phyloP scores from a whole-genome alignment of 2,113 vertebrate genomes.

The Ancistrus triradiatus region DNA sequence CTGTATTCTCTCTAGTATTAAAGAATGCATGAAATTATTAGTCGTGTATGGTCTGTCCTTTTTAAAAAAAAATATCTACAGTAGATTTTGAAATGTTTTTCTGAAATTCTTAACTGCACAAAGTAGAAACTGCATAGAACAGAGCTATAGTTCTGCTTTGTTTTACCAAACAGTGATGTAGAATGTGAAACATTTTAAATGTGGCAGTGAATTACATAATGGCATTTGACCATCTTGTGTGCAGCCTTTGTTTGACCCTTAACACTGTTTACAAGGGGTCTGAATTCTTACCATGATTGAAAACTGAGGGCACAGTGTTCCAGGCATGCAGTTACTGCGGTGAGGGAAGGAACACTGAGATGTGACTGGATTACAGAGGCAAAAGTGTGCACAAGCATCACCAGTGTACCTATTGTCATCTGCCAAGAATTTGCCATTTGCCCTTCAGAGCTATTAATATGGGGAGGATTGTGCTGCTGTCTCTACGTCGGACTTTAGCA shows the following conservation, averaged over 20 bases:
- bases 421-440: constrained; percentile 44
- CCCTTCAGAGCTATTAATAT: constrained; percentile 26
- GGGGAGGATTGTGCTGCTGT: constrained; percentile 2
- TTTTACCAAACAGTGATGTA: not conserved
- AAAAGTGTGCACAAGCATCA: not conserved
- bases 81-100: too few species aligned
- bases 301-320: constrained; percentile 5
- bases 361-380: constrained; percentile 40
- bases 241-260: not conserved
- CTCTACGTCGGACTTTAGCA: constrained; percentile 22
- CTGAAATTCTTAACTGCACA: too few species aligned
- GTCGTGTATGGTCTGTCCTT: too few species aligned
- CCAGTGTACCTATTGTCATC: constrained; percentile 19
- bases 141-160: too few species aligned
- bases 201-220: not conserved
- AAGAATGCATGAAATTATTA: constrained; percentile 2
- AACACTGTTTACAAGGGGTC: constrained; percentile 19
- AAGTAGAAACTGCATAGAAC: too few species aligned
- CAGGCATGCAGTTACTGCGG: constrained; percentile 15
- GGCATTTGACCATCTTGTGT: not conserved
- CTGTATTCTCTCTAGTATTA: constrained; percentile 17
- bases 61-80: too few species aligned
- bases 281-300: not conserved
- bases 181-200: not conserved
- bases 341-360: constrained; percentile 9